Evolutionary conservation across 1,140 invertebrate genomes (phyloP).

Genomic region (Brachionus rubens): DNA sequence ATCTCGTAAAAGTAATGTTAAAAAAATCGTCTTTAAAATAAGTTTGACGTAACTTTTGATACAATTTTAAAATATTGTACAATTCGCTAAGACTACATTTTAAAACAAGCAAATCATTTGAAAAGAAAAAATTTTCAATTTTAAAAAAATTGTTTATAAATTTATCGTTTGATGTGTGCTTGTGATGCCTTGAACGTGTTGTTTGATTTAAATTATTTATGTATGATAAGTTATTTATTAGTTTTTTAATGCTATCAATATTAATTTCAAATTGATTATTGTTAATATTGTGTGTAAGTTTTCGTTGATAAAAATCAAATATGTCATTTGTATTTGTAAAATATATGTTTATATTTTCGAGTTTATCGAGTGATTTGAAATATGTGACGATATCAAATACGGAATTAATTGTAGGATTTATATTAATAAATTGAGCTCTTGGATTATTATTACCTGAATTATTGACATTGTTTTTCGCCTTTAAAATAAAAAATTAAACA

Average conservation of each 20-base stretch:
- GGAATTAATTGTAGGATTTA: slow-evolving; percentile 2
- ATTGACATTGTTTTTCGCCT: neutral
- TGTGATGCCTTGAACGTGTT: no score
- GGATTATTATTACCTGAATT: neutral
- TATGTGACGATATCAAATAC: neutral
- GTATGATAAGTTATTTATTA: neutral
- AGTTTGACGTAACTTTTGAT: neutral
- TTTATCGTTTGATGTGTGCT: no score
- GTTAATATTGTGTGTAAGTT: neutral
- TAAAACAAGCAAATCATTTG: neutral
- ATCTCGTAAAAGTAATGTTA: neutral
- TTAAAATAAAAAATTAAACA: neutral
- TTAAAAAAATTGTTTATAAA: neutral
- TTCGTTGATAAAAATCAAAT: neutral
- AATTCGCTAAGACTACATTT: neutral
- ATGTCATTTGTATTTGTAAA: neutral
- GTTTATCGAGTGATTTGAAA: neutral
- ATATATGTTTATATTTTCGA: neutral
- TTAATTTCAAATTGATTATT: neutral
- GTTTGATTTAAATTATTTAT: neutral
- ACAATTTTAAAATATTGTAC: neutral
- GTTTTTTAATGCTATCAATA: neutral
- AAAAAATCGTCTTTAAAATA: neutral
- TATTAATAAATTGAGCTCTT: neutral
- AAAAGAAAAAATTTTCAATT: neutral